Conservation (phyloP, 2,888 invertebrate species). For the Agrenia bidenticulata region DNA sequence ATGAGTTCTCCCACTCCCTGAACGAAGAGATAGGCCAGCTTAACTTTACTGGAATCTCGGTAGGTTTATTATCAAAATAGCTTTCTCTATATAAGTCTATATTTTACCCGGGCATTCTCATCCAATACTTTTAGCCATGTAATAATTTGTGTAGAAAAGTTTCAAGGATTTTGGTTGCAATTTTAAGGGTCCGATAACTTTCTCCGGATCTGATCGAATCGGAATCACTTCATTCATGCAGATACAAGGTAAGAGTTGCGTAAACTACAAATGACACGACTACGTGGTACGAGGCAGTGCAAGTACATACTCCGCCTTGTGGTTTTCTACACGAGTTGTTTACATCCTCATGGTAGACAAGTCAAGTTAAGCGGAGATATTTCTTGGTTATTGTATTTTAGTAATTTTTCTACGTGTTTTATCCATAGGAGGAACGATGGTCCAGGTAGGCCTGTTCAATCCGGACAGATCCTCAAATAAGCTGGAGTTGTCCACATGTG, state of each 20-base stretch:
- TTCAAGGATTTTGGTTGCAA: neutral
- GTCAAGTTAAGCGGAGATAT: too few species aligned
- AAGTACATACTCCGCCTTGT: neutral
- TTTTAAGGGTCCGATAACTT: slow-evolving; percentile 80
- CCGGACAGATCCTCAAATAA: slow-evolving; percentile 57
- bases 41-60: slow-evolving; percentile 82
- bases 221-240: slow-evolving; percentile 85
- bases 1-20: slow-evolving; percentile 72
- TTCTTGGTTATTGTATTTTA: neutral
- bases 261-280: too few species aligned
- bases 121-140: neutral
- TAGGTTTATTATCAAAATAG: slow-evolving; percentile 59
- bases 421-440: slow-evolving; percentile 66
- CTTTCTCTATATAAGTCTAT: neutral
- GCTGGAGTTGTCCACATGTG: slow-evolving; percentile 59
- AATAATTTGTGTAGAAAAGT: neutral
- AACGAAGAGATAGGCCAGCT: slow-evolving; percentile 70
- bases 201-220: slow-evolving; percentile 83
- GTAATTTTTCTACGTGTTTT: slow-evolving; percentile 2
- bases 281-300: neutral
- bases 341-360: too few species aligned
- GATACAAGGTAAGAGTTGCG: slow-evolving; percentile 81
- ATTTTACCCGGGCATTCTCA: neutral
- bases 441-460: slow-evolving; percentile 69
- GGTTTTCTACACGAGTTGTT: neutral